A percentile compares a stretch with the other conserved stretches of the same genome.
phyloP scores from a whole-genome alignment of 2,888 invertebrate genomes.

The Pediacus dermestoides region DNA sequence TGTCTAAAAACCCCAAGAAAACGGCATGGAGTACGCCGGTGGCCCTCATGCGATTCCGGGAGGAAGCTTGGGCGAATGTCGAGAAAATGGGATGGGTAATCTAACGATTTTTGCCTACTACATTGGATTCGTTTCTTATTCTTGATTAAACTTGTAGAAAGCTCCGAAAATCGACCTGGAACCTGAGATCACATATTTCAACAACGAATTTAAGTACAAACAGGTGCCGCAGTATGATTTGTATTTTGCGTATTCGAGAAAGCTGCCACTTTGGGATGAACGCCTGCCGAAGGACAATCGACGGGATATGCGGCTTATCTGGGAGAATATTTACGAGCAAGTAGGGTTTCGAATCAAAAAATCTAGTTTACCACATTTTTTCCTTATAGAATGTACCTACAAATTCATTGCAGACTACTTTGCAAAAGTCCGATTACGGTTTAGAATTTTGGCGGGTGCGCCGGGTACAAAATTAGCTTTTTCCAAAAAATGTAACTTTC shows the following conservation, averaged over 20 bases:
- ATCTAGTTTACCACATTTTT: no score
- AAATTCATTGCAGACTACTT: no score
- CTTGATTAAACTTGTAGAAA: constrained; percentile 35
- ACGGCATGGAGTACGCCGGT: constrained; percentile 36
- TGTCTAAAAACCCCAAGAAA: constrained; percentile 12
- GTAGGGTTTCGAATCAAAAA: constrained; percentile 27
- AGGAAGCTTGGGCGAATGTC: constrained; percentile 30
- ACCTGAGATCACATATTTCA: constrained; percentile 43
- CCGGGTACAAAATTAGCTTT: no score
- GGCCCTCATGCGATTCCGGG: constrained; percentile 29
- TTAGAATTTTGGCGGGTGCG: no score
- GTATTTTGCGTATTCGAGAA: constrained; percentile 44
- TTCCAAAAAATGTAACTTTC: no score
- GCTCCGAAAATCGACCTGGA: constrained; percentile 29
- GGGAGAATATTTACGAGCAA: constrained; percentile 45
- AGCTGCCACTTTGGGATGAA: constrained; percentile 43
- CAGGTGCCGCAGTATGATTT: constrained; percentile 42
- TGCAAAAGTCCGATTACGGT: no score
- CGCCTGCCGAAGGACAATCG: constrained; percentile 43
- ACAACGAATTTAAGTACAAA: constrained; percentile 33
- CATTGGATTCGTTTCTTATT: no score
- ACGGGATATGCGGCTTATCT: constrained; percentile 38
- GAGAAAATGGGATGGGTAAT: constrained; percentile 37
- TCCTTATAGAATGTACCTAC: no score
- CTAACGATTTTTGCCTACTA: background rate